These are phyloP conservation scores for Melinopterus prodromus DNA, from an alignment of 2,888 invertebrate species.

Conservation along the genomic window DNA sequence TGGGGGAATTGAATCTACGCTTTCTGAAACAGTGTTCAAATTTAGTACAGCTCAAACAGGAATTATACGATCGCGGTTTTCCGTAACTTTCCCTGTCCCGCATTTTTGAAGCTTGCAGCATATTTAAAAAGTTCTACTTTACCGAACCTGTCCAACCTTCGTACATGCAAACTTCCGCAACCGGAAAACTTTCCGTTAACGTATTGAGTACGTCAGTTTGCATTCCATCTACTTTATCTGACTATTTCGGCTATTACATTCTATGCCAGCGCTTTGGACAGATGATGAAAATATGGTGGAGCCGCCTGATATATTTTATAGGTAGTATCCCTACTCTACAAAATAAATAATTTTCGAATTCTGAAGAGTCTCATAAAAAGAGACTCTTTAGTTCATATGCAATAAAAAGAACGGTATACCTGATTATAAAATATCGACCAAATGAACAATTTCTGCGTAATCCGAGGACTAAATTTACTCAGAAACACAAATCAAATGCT, in stretches of 20 bases:
- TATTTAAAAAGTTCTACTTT: background rate
- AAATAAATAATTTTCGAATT: no score
- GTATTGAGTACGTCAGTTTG: background rate
- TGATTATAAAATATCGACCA: no score
- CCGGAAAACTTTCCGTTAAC: background rate
- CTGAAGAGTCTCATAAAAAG: no score
- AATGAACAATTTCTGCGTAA: no score
- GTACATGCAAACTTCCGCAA: background rate
- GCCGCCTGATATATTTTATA: background rate
- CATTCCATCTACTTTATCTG: background rate
- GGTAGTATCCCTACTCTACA: no score
- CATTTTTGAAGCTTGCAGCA: background rate
- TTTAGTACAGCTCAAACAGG: background rate
- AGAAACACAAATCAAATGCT: no score
- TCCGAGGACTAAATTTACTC: no score
- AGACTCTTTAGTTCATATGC: no score
- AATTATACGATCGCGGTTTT: background rate
- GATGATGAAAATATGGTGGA: background rate
- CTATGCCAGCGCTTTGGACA: background rate
- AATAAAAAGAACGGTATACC: no score
- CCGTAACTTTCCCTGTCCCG: background rate
- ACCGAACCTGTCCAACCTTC: background rate
- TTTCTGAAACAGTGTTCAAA: background rate
- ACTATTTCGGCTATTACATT: background rate
- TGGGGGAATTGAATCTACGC: background rate